Evolutionary conservation across 1,140 invertebrate genomes (phyloP).

Genomic region (Dolichoris vasculosae): DNA sequence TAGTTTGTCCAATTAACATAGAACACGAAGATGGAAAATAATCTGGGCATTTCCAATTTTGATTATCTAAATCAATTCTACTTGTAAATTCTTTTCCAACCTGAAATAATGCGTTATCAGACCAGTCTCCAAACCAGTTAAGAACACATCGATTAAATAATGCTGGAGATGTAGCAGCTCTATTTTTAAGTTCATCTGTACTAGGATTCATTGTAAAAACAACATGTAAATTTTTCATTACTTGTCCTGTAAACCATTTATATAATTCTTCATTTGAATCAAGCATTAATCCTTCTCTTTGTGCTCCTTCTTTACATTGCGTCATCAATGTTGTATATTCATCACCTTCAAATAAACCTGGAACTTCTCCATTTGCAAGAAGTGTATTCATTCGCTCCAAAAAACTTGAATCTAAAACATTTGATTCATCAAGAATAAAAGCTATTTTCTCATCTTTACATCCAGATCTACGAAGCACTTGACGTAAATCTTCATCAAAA

Average conservation of each 20-base stretch:
- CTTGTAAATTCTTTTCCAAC: conserved; percentile 92
- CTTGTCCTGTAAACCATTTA: conserved; percentile 98
- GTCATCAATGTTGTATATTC: conserved; percentile 99
- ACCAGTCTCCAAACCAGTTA: conserved; percentile 99
- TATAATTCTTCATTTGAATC: conserved; percentile 99
- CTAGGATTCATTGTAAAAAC: conserved; percentile 99
- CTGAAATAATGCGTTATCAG: conserved; percentile 96
- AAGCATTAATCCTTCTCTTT: conserved; percentile 97
- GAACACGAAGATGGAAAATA: conserved; percentile 91
- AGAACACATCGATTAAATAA: conserved; percentile 99
- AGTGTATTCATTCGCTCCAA: conserved; percentile 99
- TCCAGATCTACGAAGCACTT: conserved; percentile 93
- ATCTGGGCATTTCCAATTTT: conserved; percentile 88
- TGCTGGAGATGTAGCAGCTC: conserved; percentile 98
- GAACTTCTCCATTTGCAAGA: conserved; percentile 98
- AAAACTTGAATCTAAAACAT: conserved; percentile 98
- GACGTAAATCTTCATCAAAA: conserved; percentile 98
- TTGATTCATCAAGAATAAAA: conserved; percentile 99
- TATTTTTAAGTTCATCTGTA: conserved; percentile 97
- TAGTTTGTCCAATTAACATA: conserved; percentile 83
- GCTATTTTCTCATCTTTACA: conserved; percentile 99
- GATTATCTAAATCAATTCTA: conserved; percentile 87
- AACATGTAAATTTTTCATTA: conserved; percentile 99
- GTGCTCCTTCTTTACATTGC: conserved; percentile 99
- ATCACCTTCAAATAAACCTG: conserved; percentile 94